These are phyloP conservation scores for Cataglyphis hispanica DNA, from an alignment of 1,140 invertebrate species.

Conservation along the genomic window DNA sequence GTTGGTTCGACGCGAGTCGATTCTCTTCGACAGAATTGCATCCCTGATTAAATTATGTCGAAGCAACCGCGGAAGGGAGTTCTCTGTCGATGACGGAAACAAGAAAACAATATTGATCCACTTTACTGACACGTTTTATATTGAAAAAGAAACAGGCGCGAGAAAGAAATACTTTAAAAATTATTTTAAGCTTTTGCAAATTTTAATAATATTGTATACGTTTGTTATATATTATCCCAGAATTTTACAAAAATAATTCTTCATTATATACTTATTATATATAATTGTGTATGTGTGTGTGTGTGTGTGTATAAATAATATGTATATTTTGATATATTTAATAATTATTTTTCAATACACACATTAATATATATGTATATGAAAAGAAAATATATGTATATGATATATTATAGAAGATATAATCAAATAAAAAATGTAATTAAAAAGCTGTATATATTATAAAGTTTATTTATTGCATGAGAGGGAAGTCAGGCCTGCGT, in stretches of 20 bases:
- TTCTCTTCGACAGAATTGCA: slow-evolving; percentile 59
- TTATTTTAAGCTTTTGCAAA: background rate
- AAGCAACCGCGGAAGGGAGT: slow-evolving; percentile 50
- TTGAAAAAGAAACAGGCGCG: slow-evolving; percentile 13
- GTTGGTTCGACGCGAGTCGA: slow-evolving; percentile 28
- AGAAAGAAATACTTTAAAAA: background rate
- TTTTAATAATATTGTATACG: background rate
- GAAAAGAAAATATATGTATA: background rate
- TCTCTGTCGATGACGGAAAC: slow-evolving; percentile 36
- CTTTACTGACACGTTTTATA: slow-evolving; percentile 42
- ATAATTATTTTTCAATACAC: slow-evolving; percentile 7
- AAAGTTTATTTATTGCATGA: slow-evolving; percentile 28
- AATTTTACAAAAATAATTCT: background rate
- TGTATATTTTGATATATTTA: background rate
- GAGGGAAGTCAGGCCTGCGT: background rate
- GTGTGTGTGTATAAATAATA: too few relatives aligned
- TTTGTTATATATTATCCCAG: background rate
- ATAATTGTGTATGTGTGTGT: background rate
- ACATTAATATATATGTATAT: background rate
- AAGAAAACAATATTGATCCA: slow-evolving; percentile 57
- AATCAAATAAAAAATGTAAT: background rate
- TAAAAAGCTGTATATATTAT: background rate
- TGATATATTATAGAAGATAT: background rate
- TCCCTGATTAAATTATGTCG: slow-evolving; percentile 54
- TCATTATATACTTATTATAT: background rate